These are phyloP conservation scores for Orthosia cruda DNA, from an alignment of 2,888 invertebrate genomes.

Conservation along the genomic window DNA sequence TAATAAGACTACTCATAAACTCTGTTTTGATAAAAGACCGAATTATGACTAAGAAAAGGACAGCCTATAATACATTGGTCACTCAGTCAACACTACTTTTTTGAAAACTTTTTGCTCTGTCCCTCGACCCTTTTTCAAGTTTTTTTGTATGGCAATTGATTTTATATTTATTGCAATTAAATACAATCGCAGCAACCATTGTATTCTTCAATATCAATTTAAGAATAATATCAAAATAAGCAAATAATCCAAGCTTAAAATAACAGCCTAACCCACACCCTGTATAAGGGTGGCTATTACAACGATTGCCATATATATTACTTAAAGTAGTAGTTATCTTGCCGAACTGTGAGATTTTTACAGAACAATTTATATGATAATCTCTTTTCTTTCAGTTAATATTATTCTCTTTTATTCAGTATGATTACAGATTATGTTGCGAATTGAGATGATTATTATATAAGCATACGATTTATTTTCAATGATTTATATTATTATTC, in stretches of 20 bases:
- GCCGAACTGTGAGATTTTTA: slow-evolving; percentile 63
- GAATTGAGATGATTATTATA: background rate
- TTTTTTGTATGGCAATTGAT: too few relatives aligned
- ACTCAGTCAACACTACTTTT: too few relatives aligned
- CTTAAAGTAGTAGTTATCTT: slow-evolving; percentile 68
- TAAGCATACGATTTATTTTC: background rate
- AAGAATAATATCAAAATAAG: too few relatives aligned
- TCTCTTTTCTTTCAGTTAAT: slow-evolving; percentile 30
- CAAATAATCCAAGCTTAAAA: background rate
- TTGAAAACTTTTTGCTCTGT: too few relatives aligned
- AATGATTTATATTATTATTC: slow-evolving; percentile 20
- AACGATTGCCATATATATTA: slow-evolving; percentile 71
- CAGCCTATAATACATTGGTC: too few relatives aligned
- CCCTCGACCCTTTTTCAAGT: too few relatives aligned
- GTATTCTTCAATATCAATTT: too few relatives aligned
- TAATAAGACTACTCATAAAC: too few relatives aligned
- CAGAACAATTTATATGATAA: slow-evolving; percentile 62
- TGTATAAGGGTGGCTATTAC: slow-evolving; percentile 61
- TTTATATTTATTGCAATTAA: too few relatives aligned
- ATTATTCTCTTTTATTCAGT: slow-evolving; percentile 36
- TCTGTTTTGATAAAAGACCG: too few relatives aligned
- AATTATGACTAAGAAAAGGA: too few relatives aligned
- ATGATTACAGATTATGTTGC: slow-evolving; percentile 39
- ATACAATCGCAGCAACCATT: too few relatives aligned
- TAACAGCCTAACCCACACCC: background rate